Evolutionary conservation across 2,113 vertebrate species (phyloP).

Genomic region (Orcinus orca): DNA sequence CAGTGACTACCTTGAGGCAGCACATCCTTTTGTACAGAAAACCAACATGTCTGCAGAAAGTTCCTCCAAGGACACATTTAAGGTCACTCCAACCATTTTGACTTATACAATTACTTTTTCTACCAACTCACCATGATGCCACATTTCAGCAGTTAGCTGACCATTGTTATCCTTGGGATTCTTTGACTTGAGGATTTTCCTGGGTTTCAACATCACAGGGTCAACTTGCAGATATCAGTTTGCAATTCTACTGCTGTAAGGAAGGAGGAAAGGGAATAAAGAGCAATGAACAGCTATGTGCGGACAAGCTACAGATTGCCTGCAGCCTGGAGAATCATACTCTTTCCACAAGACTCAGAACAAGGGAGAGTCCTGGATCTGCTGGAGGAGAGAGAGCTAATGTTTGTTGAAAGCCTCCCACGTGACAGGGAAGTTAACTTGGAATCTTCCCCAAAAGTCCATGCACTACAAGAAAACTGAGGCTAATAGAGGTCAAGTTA

Average conservation of each 20-base stretch:
- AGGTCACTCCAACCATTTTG: background rate
- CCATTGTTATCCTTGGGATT: background rate
- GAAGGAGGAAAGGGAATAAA: background rate
- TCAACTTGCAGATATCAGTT: background rate
- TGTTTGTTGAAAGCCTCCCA: background rate
- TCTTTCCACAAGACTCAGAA: background rate
- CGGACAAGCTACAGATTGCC: background rate
- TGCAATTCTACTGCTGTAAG: background rate
- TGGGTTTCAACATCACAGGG: background rate
- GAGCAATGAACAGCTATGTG: background rate
- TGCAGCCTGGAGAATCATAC: background rate
- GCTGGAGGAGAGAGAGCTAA: background rate
- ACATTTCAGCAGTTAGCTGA: background rate
- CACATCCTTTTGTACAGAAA: background rate
- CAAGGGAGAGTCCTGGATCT: background rate
- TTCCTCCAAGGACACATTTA: background rate
- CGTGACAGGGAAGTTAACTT: background rate
- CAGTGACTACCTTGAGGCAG: background rate
- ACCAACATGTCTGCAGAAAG: background rate
- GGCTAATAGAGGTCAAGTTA: background rate
- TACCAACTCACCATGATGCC: background rate
- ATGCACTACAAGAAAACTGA: background rate
- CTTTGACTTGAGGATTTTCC: slow-evolving; percentile 9
- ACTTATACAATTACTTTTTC: background rate
- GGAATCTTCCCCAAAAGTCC: background rate